These are phyloP conservation scores for Coregonus clupeaformis DNA, from an alignment of 2,113 vertebrate species.

Conservation along the genomic window DNA sequence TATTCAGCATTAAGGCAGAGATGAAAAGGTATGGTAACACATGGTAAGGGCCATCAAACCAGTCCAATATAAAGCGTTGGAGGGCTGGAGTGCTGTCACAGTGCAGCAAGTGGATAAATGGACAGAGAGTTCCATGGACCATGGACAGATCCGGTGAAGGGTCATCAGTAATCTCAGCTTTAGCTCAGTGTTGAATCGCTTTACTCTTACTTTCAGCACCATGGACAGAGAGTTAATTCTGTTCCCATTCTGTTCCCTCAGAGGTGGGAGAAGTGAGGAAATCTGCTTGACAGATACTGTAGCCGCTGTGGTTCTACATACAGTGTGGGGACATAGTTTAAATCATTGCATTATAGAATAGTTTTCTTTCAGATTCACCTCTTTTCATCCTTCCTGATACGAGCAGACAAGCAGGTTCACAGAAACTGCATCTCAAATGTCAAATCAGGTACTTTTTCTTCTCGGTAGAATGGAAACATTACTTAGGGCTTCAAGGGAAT, in stretches of 20 bases:
- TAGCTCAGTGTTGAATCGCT: conserved; percentile 14
- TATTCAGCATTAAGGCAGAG: neutral
- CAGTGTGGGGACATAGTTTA: neutral
- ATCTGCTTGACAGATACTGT: neutral
- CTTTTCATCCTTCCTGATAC: neutral
- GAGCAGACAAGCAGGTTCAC: neutral
- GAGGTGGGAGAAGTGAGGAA: neutral
- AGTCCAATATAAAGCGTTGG: too few species aligned
- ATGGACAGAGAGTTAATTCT: too few species aligned
- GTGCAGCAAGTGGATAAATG: too few species aligned
- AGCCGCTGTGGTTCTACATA: neutral
- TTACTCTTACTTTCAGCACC: neutral
- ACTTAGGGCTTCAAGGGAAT: conserved; percentile 3
- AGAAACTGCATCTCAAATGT: conserved; percentile 2
- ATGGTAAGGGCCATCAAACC: too few species aligned
- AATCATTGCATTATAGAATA: neutral
- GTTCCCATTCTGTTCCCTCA: neutral
- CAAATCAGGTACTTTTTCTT: neutral
- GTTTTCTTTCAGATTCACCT: neutral
- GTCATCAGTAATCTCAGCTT: conserved; percentile 15
- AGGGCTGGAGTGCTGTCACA: too few species aligned
- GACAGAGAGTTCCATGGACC: too few species aligned
- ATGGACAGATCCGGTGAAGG: too few species aligned
- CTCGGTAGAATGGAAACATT: neutral
- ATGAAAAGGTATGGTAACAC: too few species aligned